Conservation (phyloP, 2,113 vertebrate species). For the Phyllostomus discolor region DNA sequence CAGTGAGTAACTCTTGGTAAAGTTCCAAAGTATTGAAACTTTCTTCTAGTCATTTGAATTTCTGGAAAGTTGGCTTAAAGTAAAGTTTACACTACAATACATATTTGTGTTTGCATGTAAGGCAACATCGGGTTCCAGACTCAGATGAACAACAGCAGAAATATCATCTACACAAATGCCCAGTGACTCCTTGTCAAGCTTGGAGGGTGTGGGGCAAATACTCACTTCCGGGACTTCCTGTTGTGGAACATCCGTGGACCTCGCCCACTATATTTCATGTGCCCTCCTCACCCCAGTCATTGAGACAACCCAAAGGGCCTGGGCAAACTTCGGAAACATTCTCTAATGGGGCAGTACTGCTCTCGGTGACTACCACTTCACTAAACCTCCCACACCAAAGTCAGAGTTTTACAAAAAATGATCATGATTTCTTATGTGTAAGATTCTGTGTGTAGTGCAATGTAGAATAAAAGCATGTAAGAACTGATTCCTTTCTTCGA, state of each 20-base stretch:
- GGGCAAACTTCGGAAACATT: background rate
- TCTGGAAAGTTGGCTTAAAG: background rate
- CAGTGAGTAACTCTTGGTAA: background rate
- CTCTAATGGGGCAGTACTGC: background rate
- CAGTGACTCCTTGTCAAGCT: background rate
- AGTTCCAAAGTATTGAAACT: background rate
- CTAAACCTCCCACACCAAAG: background rate
- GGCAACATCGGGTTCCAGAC: background rate
- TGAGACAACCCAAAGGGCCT: background rate
- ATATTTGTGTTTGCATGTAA: background rate
- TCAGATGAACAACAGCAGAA: background rate
- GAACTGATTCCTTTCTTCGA: background rate
- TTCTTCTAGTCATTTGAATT: background rate
- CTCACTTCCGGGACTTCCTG: background rate
- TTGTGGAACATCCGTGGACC: background rate
- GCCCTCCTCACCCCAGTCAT: rapidly evolving
- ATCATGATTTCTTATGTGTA: background rate
- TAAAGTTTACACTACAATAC: background rate
- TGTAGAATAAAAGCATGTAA: background rate
- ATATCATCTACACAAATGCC: background rate
- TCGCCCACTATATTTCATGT: background rate
- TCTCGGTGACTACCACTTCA: background rate
- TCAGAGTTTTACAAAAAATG: background rate
- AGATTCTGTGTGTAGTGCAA: background rate
- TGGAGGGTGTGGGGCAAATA: background rate